Evolutionary conservation across 2,888 invertebrate genomes (phyloP).

Genomic region (Adelphocoris suturalis): DNA sequence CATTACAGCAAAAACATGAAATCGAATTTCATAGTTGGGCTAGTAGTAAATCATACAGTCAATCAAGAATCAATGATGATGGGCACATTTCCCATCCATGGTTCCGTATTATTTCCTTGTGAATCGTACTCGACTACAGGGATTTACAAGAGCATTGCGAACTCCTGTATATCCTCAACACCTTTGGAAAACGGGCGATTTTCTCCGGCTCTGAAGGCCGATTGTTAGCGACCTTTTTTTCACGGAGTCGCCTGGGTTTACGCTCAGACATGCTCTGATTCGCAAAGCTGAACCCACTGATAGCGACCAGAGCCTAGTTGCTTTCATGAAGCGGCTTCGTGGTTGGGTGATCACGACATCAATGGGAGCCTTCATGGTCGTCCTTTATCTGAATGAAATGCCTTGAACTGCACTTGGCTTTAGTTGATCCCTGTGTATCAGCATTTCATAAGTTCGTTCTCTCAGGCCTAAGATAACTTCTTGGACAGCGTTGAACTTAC

Average conservation of each 20-base stretch:
- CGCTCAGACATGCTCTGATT: slow-evolving; percentile 45
- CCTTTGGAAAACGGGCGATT: neutral
- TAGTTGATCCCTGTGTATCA: neutral
- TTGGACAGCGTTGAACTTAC: too few relatives aligned
- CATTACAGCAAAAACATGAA: too few relatives aligned
- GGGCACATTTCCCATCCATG: too few relatives aligned
- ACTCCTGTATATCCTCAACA: too few relatives aligned
- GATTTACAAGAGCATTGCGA: too few relatives aligned
- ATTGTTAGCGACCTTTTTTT: neutral
- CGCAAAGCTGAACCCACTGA: slow-evolving; percentile 41
- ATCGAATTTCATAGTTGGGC: too few relatives aligned
- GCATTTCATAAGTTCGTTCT: neutral
- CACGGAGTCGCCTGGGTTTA: neutral
- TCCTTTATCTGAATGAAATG: neutral
- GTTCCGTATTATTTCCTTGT: too few relatives aligned
- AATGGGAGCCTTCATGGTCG: slow-evolving; percentile 37
- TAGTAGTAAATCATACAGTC: too few relatives aligned
- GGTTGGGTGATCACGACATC: slow-evolving; percentile 41
- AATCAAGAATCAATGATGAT: too few relatives aligned
- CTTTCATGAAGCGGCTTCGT: slow-evolving; percentile 40
- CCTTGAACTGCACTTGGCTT: neutral
- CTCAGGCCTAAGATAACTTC: too few relatives aligned
- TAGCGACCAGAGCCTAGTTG: neutral
- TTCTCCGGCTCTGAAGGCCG: neutral
- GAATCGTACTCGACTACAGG: too few relatives aligned